Conservation (phyloP, 2,888 invertebrate species). For the Hypselothyrea guttata region DNA sequence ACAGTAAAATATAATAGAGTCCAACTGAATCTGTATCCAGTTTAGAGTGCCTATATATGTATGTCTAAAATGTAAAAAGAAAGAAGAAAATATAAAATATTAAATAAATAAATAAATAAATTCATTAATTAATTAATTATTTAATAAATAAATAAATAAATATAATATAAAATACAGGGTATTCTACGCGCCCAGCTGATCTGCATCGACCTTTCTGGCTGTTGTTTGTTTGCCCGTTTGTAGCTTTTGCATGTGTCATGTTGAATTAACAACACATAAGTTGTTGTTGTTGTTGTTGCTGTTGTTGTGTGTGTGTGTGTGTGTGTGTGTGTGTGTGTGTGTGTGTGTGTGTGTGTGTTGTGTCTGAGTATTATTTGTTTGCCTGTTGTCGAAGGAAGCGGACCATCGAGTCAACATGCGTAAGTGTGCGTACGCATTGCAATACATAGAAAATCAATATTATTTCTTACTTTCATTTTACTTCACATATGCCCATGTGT, state of each 20-base stretch:
- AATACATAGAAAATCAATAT: slow-evolving; percentile 65
- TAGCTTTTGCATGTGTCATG: slow-evolving; percentile 60
- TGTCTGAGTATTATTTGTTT: slow-evolving; percentile 29
- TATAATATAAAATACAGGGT: too few species aligned
- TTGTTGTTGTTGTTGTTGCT: slow-evolving; percentile 4
- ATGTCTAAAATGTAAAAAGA: too few species aligned
- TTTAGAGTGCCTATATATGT: too few species aligned
- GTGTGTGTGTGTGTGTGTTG: slow-evolving; percentile 3
- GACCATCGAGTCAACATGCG: slow-evolving; percentile 12
- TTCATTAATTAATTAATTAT: too few species aligned
- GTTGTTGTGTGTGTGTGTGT: not conserved
- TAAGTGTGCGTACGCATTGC: slow-evolving; percentile 29
- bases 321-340: slow-evolving; percentile 4
- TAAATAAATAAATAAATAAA: too few species aligned
- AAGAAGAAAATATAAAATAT: too few species aligned
- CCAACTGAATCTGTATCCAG: too few species aligned
- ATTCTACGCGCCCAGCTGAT: too few species aligned
- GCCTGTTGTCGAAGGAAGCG: slow-evolving; percentile 34
- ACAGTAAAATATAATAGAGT: too few species aligned
- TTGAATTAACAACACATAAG: slow-evolving; percentile 44
- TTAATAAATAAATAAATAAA: too few species aligned
- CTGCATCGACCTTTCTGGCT: not conserved
- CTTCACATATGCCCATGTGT: not conserved
- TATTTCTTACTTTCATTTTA: slow-evolving; percentile 35
- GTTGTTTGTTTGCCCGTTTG: slow-evolving; percentile 15